Evolutionary conservation across 2,113 vertebrate species (phyloP).

Genomic region (Callithrix jacchus): DNA sequence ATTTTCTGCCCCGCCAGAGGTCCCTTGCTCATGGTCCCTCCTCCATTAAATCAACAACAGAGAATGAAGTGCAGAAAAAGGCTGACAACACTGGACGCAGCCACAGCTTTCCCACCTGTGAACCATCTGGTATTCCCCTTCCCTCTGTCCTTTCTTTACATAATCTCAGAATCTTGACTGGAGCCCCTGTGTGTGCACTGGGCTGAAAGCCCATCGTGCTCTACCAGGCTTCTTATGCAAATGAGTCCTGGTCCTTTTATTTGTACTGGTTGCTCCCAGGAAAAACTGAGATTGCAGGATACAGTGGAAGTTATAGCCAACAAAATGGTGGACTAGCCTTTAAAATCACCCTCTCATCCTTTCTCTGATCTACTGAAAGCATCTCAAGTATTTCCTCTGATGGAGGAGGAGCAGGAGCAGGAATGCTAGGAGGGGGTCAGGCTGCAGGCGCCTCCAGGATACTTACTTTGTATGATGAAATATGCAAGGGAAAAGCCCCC

Average conservation of each 20-base stretch:
- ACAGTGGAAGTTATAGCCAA: background rate
- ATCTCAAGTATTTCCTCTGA: background rate
- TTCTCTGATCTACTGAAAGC: background rate
- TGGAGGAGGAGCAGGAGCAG: background rate
- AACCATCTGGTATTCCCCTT: constrained; percentile 2
- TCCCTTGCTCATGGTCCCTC: background rate
- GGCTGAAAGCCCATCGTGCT: background rate
- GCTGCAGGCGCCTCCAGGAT: background rate
- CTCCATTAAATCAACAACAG: background rate
- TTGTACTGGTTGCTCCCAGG: background rate
- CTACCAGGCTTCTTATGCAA: background rate
- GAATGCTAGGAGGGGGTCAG: background rate
- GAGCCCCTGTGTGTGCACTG: background rate
- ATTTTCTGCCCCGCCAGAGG: background rate
- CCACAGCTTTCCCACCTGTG: constrained; percentile 9
- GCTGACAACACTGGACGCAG: background rate
- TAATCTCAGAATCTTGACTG: background rate
- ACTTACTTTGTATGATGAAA: constrained; percentile 47
- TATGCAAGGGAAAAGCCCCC: background rate
- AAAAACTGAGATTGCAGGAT: background rate
- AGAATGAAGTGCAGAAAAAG: background rate
- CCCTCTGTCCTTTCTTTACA: background rate
- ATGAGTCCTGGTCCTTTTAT: background rate
- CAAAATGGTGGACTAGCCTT: background rate
- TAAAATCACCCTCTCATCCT: background rate